phyloP scores from a whole-genome alignment of 2,888 invertebrate species.

The Drosophila demipolita region DNA sequence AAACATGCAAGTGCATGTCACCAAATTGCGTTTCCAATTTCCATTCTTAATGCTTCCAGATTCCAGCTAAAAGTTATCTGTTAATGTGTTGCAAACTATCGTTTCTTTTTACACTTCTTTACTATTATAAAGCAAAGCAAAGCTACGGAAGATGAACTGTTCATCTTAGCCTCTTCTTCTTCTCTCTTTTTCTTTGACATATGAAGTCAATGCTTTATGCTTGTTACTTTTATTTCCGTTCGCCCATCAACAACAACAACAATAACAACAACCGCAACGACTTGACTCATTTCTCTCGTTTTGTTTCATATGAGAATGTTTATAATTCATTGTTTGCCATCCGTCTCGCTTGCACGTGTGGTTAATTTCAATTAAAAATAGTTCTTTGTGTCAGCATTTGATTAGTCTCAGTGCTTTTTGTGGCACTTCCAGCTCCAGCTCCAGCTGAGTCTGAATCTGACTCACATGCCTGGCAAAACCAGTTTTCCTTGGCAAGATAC shows the following conservation, averaged over 20 bases:
- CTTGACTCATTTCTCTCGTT: conserved; percentile 41
- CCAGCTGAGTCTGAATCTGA: conserved; percentile 39
- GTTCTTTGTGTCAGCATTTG: conserved; percentile 68
- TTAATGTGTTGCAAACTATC: neutral
- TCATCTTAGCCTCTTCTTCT: neutral
- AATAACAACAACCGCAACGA: conserved; percentile 40
- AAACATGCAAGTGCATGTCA: conserved; percentile 9
- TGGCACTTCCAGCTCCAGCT: conserved; percentile 37
- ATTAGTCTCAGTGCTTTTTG: conserved; percentile 48
- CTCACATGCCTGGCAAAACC: conserved; percentile 64
- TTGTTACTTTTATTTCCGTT: conserved; percentile 30
- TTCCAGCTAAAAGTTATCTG: neutral
- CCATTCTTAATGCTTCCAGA: neutral
- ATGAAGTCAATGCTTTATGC: neutral
- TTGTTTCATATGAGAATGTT: conserved; percentile 10
- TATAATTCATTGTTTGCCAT: conserved; percentile 32
- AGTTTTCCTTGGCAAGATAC: conserved; percentile 55
- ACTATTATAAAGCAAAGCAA: neutral
- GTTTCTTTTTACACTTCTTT: neutral
- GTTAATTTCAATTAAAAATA: conserved; percentile 62
- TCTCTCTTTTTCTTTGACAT: neutral
- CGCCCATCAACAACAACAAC: conserved; percentile 23
- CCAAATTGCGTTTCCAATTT: neutral
- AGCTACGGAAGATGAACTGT: neutral
- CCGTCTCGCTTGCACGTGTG: conserved; percentile 41